These are phyloP conservation scores for Pteruthius melanotis DNA, from an alignment of 2,113 vertebrate species.

Conservation along the genomic window DNA sequence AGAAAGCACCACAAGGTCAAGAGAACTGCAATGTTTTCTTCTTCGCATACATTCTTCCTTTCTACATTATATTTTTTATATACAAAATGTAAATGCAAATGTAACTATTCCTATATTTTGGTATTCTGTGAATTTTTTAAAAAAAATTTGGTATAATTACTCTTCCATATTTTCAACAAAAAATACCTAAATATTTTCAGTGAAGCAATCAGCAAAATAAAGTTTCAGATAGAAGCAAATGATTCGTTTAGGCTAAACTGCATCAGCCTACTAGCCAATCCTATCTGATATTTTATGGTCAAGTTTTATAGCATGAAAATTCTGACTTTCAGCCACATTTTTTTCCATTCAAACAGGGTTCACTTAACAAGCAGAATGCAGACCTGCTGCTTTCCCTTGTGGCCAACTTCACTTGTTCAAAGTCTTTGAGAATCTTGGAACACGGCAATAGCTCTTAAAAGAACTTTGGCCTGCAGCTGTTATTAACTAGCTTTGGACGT, in stretches of 20 bases:
- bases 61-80: background rate
- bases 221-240: background rate
- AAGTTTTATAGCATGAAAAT: constrained; percentile 25
- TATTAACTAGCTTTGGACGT: constrained; percentile 64
- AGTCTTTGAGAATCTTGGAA: constrained; percentile 52
- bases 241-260: background rate
- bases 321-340: constrained; percentile 34
- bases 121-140: background rate
- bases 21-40: background rate
- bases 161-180: background rate
- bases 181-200: background rate
- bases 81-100: background rate
- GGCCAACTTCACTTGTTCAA: constrained; percentile 64
- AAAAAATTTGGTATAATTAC: background rate
- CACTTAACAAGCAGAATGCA: constrained; percentile 54
- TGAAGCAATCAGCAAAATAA: background rate
- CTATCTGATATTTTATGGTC: background rate
- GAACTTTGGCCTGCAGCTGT: constrained; percentile 63
- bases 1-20: background rate
- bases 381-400: constrained; percentile 44
- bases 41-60: background rate
- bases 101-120: background rate
- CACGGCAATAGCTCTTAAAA: constrained; percentile 18
- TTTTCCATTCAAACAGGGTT: constrained; percentile 42
- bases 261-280: background rate